These are phyloP conservation scores for Pyralis farinalis DNA, from an alignment of 2,888 invertebrate species.

Conservation along the genomic window DNA sequence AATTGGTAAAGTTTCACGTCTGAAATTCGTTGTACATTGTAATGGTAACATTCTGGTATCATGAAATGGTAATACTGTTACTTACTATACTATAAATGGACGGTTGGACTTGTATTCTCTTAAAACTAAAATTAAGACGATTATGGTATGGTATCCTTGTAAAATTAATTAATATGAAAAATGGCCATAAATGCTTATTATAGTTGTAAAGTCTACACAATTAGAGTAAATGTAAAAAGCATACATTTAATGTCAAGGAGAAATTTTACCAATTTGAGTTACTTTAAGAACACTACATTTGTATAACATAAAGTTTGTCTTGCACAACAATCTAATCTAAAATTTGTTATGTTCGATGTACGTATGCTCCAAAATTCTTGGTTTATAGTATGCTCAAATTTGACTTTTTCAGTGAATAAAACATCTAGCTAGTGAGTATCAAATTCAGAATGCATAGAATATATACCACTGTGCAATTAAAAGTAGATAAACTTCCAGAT, in stretches of 20 bases:
- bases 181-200: constrained; percentile 57
- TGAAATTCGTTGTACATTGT: constrained; percentile 15
- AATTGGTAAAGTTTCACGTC: constrained; percentile 16
- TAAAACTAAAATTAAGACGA: not conserved
- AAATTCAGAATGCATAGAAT: too few species aligned
- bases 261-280: too few species aligned
- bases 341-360: too few species aligned
- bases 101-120: not conserved
- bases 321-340: too few species aligned
- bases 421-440: too few species aligned
- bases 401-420: too few species aligned
- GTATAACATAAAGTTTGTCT: too few species aligned
- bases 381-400: too few species aligned
- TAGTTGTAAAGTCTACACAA: constrained; percentile 9
- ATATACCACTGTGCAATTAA: too few species aligned
- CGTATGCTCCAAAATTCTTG: too few species aligned
- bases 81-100: constrained; percentile 14
- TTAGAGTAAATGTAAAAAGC: constrained; percentile 13
- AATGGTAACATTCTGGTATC: constrained; percentile 43
- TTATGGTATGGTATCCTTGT: constrained; percentile 13
- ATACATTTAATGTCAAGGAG: not conserved
- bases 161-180: constrained; percentile 42
- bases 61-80: constrained; percentile 27
- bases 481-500: too few species aligned
- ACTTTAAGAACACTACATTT: too few species aligned